Percentiles rank a stretch among this genome's conserved stretches.
phyloP scores from a whole-genome alignment of 2,113 vertebrate species.

The Prolemur simus region DNA sequence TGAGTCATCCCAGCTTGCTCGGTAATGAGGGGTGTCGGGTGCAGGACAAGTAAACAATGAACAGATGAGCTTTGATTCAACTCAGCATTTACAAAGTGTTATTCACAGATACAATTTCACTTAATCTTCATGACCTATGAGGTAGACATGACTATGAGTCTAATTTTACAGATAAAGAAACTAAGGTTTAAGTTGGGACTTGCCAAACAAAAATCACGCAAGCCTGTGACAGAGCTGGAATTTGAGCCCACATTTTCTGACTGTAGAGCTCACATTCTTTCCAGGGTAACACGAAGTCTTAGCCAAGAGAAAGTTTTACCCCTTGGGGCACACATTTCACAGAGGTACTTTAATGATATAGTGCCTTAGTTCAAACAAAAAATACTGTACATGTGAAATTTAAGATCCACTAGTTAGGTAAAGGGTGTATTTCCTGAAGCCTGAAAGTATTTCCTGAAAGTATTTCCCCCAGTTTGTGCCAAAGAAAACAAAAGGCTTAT shows the following conservation, averaged over 20 bases:
- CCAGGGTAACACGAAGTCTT: not conserved
- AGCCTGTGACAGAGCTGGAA: not conserved
- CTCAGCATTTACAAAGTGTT: not conserved
- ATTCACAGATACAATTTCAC: not conserved
- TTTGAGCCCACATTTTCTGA: not conserved
- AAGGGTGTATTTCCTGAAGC: not conserved
- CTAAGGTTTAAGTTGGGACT: not conserved
- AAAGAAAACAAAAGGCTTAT: not conserved
- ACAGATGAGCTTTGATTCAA: constrained; percentile 27
- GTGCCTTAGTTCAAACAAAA: not conserved
- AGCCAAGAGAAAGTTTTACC: not conserved
- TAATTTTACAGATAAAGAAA: not conserved
- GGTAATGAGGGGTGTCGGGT: not conserved
- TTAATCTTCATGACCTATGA: not conserved
- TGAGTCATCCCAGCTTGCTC: not conserved
- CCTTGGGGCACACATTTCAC: not conserved
- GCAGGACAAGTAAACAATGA: not conserved
- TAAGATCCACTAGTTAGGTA: not conserved
- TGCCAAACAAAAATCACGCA: not conserved
- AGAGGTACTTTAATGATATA: not conserved
- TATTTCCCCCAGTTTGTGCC: not conserved
- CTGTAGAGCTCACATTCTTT: not conserved
- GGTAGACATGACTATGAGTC: not conserved
- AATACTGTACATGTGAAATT: not conserved
- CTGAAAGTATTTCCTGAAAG: not conserved